Evolutionary conservation across 2,113 vertebrate species (phyloP).

Genomic region (Dicentrarchus labrax): DNA sequence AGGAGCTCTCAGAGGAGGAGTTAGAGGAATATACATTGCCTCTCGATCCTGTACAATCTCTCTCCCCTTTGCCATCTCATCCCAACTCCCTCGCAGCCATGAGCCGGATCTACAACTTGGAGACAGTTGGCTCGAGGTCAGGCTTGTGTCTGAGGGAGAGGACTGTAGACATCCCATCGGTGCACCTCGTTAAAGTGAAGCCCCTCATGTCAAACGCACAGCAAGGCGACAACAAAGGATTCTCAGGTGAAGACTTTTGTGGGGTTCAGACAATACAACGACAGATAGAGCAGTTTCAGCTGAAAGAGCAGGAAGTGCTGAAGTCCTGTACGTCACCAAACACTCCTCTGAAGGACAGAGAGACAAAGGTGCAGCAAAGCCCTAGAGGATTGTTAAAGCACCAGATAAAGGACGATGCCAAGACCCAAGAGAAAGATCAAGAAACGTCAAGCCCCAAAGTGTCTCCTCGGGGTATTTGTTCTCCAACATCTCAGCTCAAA

Average conservation of each 20-base stretch:
- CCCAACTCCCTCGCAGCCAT: constrained; percentile 75
- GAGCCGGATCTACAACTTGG: constrained; percentile 85
- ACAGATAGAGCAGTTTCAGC: constrained; percentile 76
- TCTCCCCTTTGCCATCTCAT: constrained; percentile 66
- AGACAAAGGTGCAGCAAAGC: constrained; percentile 46
- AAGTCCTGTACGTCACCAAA: constrained; percentile 36
- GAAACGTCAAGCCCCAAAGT: constrained; percentile 51
- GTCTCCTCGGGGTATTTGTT: constrained; percentile 41
- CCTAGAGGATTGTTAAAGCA: constrained; percentile 50
- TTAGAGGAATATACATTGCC: constrained; percentile 56
- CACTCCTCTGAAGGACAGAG: constrained; percentile 35
- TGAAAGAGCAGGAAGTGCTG: constrained; percentile 78
- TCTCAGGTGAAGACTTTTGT: constrained; percentile 49
- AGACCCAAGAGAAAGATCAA: constrained; percentile 42
- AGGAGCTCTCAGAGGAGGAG: constrained; percentile 55
- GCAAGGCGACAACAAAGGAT: constrained; percentile 47
- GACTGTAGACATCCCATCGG: constrained; percentile 64
- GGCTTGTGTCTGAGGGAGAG: constrained; percentile 77
- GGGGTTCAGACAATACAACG: constrained; percentile 70
- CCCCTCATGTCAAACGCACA: constrained; percentile 64
- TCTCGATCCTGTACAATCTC: constrained; percentile 49
- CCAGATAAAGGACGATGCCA: constrained; percentile 40
- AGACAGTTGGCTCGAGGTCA: constrained; percentile 76
- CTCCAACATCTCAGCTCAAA: constrained; percentile 53
- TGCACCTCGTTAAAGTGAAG: constrained; percentile 77